These are phyloP conservation scores for Glossophaga mutica DNA, from an alignment of 2,797 vertebrate genomes.

Conservation along the genomic window DNA sequence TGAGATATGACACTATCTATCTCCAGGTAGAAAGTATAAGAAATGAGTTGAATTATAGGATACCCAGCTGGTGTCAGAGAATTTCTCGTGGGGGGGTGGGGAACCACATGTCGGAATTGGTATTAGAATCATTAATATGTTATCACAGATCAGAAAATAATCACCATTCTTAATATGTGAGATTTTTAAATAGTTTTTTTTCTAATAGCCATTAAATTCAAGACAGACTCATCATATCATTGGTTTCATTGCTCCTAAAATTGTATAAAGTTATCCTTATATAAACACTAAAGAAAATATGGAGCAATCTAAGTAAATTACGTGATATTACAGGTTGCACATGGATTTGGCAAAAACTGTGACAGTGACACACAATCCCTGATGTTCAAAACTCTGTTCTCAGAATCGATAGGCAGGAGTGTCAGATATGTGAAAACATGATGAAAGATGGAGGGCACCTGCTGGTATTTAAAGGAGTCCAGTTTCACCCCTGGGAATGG, in stretches of 20 bases:
- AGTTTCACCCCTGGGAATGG: background rate
- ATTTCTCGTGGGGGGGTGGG: background rate
- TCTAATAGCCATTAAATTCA: background rate
- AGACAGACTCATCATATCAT: background rate
- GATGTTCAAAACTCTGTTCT: background rate
- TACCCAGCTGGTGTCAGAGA: background rate
- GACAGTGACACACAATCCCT: background rate
- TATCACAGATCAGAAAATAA: background rate
- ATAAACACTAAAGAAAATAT: background rate
- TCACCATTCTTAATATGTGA: background rate
- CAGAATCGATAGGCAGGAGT: background rate
- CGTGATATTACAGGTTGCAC: background rate
- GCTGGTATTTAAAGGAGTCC: background rate
- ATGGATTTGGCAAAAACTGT: background rate
- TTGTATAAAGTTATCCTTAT: background rate
- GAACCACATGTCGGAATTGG: background rate
- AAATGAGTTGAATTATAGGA: background rate
- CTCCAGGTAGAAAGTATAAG: background rate
- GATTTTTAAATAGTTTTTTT: background rate
- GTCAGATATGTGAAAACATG: background rate
- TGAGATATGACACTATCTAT: background rate
- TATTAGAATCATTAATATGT: background rate
- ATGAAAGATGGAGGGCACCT: background rate
- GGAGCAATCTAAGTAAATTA: background rate
- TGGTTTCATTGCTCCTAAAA: background rate